Evolutionary conservation across 2,113 vertebrate genomes (phyloP).

Genomic region (Chaetodon trifascialis): DNA sequence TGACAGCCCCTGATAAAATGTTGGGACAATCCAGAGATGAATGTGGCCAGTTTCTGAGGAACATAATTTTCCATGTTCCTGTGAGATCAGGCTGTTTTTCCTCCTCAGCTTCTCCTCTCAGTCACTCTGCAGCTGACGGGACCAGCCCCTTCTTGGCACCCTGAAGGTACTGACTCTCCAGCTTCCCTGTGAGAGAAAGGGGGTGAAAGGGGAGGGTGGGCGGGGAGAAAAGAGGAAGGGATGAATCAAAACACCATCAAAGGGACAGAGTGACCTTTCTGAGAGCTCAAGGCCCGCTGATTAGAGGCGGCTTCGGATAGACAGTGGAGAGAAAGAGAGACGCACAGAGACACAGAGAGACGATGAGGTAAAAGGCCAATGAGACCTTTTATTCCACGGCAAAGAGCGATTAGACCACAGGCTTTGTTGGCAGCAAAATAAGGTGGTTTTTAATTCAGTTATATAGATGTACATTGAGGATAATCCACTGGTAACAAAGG

Average conservation of each 20-base stretch:
- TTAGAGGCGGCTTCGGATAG: constrained; percentile 71
- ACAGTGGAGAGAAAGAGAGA: constrained; percentile 17
- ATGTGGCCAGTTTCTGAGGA: constrained; percentile 5
- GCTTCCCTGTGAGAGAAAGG: constrained; percentile 88
- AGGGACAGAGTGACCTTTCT: constrained; percentile 82
- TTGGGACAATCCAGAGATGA: background rate
- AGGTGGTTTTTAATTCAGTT: constrained; percentile 34
- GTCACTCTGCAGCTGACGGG: constrained; percentile 82
- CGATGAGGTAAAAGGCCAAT: constrained; percentile 65
- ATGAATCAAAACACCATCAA: constrained; percentile 84
- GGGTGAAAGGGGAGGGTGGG: constrained; percentile 52
- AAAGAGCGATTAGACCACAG: constrained; percentile 47
- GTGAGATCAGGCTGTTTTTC: constrained; percentile 26
- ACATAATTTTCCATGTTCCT: constrained; percentile 30
- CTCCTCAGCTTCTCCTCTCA: constrained; percentile 43
- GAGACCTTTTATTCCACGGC: constrained; percentile 57
- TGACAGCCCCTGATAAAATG: constrained; percentile 10
- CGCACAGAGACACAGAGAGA: background rate
- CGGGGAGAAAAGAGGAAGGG: constrained; percentile 71
- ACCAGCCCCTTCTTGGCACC: constrained; percentile 97
- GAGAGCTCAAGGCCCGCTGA: constrained; percentile 80
- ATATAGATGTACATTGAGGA: constrained; percentile 19
- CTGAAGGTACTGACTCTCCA: constrained; percentile 95
- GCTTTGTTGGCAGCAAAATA: constrained; percentile 51
- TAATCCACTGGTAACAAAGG: background rate